Evolutionary conservation across 2,113 vertebrate genomes (phyloP).

Genomic region (Tetrao urogallus): DNA sequence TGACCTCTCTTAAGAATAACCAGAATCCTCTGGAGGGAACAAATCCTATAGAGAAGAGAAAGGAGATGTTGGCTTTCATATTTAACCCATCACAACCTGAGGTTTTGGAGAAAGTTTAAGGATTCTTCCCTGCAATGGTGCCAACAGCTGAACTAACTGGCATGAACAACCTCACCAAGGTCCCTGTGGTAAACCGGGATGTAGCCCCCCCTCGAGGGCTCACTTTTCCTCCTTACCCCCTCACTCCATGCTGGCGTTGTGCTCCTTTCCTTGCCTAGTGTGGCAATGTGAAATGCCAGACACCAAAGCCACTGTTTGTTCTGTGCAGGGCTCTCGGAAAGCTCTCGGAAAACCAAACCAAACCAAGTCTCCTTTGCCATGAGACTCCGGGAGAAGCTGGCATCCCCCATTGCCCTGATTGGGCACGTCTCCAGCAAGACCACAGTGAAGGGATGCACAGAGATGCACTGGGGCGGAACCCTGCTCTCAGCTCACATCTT

Average conservation of each 20-base stretch:
- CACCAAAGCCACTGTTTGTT: background rate
- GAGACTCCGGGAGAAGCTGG: background rate
- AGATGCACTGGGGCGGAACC: background rate
- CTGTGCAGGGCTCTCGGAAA: background rate
- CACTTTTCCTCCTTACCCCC: accelerated
- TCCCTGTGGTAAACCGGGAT: background rate
- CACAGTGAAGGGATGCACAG: background rate
- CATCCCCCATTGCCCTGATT: background rate
- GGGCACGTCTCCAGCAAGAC: background rate
- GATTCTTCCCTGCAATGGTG: background rate
- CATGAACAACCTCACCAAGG: background rate
- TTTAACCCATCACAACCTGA: background rate
- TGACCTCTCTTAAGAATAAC: background rate
- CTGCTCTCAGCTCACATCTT: accelerated
- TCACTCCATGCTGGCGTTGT: accelerated
- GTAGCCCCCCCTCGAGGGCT: background rate
- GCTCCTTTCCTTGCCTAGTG: background rate
- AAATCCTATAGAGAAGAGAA: background rate
- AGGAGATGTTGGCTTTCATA: background rate
- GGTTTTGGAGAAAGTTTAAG: background rate
- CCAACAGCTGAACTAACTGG: background rate
- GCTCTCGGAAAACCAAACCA: too few relatives aligned
- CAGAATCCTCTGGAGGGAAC: background rate
- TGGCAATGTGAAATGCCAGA: background rate
- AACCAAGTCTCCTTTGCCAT: background rate